These are phyloP conservation scores for Dorcus parallelipipedus DNA, from an alignment of 2,888 invertebrate genomes.

Conservation along the genomic window DNA sequence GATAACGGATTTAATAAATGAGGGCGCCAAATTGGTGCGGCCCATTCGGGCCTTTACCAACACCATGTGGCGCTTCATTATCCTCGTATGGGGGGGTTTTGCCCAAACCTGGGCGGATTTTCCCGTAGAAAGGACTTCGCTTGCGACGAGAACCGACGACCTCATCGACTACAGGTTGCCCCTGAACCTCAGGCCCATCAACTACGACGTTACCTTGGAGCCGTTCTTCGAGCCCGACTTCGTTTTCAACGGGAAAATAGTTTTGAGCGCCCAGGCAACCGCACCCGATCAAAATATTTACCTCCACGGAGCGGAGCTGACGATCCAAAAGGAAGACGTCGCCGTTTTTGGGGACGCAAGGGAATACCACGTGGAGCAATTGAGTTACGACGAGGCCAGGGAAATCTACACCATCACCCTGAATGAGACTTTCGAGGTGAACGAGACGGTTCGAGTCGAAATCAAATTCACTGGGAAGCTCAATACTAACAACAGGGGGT, in stretches of 20 bases:
- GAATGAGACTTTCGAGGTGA: background rate
- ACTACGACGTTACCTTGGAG: constrained; percentile 22
- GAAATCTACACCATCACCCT: constrained; percentile 6
- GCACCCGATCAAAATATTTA: constrained; percentile 15
- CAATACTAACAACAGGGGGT: constrained; percentile 2
- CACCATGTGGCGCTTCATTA: no score
- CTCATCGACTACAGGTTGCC: constrained; percentile 16
- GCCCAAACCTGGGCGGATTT: background rate
- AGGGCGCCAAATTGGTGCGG: no score
- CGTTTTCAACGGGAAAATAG: constrained; percentile 18
- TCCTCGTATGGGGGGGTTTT: background rate
- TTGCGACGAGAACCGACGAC: background rate
- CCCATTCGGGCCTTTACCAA: no score
- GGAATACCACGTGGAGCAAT: background rate
- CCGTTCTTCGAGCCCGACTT: constrained; percentile 13
- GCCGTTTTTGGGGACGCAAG: background rate
- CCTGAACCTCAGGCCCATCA: constrained; percentile 15
- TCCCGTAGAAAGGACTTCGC: background rate
- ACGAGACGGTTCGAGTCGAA: background rate
- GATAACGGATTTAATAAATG: no score
- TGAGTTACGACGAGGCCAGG: background rate
- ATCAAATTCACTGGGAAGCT: constrained; percentile 5
- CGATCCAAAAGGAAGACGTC: background rate
- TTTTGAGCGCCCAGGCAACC: constrained; percentile 12
- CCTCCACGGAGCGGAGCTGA: constrained; percentile 11